Evolutionary conservation across 2,888 invertebrate genomes (phyloP).

Genomic region (Malthinus seriepunctatus): DNA sequence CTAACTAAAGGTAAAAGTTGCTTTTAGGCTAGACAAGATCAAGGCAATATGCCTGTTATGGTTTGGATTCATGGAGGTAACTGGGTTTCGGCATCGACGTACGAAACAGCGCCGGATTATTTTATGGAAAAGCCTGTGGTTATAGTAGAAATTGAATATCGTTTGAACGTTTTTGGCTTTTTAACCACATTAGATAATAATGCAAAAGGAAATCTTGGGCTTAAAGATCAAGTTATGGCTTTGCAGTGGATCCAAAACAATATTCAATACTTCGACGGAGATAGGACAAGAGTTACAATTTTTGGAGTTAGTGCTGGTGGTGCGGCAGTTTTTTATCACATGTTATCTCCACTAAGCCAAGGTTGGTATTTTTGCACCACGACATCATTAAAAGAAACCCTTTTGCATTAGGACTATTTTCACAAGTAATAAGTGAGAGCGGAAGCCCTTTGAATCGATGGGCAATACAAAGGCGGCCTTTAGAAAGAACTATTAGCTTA

Average conservation of each 20-base stretch:
- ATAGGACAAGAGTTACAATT: conserved; percentile 35
- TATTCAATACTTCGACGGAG: conserved; percentile 36
- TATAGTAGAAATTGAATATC: no score
- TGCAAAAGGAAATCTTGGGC: conserved; percentile 37
- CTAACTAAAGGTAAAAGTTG: no score
- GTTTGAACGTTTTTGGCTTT: conserved; percentile 7
- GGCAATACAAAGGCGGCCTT: conserved; percentile 29
- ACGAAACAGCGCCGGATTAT: no score
- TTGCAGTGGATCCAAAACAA: conserved; percentile 38
- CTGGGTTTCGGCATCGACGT: no score
- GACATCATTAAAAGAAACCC: no score
- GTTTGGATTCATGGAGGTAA: no score
- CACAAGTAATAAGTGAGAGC: conserved; percentile 38
- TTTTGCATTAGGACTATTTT: conserved; percentile 40
- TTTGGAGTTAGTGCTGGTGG: conserved; percentile 40
- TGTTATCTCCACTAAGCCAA: conserved; percentile 28
- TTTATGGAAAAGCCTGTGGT: no score
- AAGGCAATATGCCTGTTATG: no score
- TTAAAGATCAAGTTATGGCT: conserved; percentile 39
- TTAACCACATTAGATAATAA: conserved; percentile 33
- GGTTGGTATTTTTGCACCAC: no score
- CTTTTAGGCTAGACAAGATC: no score
- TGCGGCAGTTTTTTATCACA: conserved; percentile 35
- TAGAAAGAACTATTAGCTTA: conserved; percentile 22
- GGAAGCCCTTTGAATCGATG: conserved; percentile 37